phyloP scores from a whole-genome alignment of 2,888 invertebrate genomes.

The Luperina nickerlii region DNA sequence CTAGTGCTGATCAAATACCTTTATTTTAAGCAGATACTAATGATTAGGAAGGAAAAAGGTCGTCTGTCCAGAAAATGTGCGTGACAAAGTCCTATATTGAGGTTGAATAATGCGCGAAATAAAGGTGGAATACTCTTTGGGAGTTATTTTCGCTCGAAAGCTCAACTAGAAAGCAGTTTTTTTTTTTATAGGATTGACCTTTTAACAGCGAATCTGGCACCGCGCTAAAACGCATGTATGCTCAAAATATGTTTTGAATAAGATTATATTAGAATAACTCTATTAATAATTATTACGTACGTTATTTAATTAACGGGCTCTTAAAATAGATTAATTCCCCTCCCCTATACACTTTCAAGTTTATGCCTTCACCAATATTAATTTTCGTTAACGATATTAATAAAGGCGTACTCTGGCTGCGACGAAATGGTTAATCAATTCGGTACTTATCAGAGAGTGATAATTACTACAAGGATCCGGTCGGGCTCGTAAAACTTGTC shows the following conservation, averaged over 20 bases:
- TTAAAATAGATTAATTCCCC: not conserved
- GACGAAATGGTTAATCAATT: conserved; percentile 39
- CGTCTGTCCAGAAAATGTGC: not conserved
- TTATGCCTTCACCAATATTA: conserved; percentile 26
- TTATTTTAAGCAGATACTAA: not conserved
- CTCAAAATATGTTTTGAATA: not conserved
- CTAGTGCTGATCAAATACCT: not conserved
- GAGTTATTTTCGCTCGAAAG: not conserved
- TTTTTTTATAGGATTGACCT: not conserved
- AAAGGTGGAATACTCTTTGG: not conserved
- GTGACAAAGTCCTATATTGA: not conserved
- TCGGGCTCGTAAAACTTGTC: conserved; percentile 47
- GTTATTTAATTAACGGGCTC: not conserved
- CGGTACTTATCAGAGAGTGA: conserved; percentile 46
- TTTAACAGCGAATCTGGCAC: not conserved
- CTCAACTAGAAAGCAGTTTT: not conserved
- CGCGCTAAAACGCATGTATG: too few relatives aligned
- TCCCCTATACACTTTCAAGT: not conserved
- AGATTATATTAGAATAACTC: not conserved
- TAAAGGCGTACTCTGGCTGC: conserved; percentile 29
- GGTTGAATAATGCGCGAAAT: not conserved
- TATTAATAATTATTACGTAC: not conserved
- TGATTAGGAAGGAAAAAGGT: not conserved
- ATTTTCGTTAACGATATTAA: conserved; percentile 35
- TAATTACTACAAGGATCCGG: conserved; percentile 56